These are phyloP conservation scores for Anoplius nigerrimus DNA, from an alignment of 2,888 invertebrate species.

Conservation along the genomic window DNA sequence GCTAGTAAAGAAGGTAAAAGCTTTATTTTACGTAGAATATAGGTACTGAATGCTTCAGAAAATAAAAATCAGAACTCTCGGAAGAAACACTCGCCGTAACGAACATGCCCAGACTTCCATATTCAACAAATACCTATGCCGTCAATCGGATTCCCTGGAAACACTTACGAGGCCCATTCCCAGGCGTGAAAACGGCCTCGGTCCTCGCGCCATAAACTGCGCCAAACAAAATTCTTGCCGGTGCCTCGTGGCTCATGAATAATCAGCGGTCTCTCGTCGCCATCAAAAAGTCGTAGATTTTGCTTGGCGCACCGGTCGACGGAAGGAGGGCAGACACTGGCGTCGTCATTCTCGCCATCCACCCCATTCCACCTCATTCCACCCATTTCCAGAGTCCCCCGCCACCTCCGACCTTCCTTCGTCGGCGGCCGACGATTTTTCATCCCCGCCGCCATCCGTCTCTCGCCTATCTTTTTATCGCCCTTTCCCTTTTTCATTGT, in stretches of 20 bases:
- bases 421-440: slow-evolving; percentile 6
- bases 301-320: not conserved
- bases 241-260: slow-evolving; percentile 16
- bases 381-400: not conserved
- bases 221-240: slow-evolving; percentile 10
- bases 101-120: no score
- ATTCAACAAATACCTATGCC: no score
- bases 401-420: not conserved
- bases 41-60: no score
- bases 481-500: slow-evolving; percentile 9
- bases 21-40: no score
- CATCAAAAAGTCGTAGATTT: slow-evolving; percentile 25
- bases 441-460: not conserved
- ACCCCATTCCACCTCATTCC: not conserved
- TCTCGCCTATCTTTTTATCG: not conserved
- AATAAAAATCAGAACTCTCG: no score
- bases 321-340: not conserved
- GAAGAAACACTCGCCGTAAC: no score
- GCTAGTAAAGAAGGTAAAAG: no score
- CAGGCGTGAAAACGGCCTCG: no score
- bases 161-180: no score
- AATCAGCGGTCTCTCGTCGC: slow-evolving; percentile 15
- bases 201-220: not conserved
- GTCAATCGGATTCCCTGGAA: no score
- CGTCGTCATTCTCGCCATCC: slow-evolving; percentile 8